Percentiles rank a stretch among this genome's conserved stretches.
These are phyloP conservation scores for Hypomecis atomaria DNA, from an alignment of 2,888 invertebrate genomes.

Conservation along the genomic window DNA sequence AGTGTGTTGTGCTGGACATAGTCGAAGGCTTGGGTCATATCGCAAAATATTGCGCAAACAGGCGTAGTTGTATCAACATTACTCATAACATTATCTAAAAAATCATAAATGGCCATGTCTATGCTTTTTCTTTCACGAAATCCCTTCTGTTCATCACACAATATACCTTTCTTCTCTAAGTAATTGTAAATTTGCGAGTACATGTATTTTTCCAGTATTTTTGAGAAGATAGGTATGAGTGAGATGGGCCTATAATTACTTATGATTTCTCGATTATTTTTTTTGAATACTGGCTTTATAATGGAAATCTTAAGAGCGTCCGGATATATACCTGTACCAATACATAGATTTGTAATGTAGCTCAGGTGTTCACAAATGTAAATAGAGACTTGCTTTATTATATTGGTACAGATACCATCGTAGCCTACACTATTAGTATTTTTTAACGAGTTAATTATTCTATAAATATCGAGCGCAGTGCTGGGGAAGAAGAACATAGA, in stretches of 20 bases:
- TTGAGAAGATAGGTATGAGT: not conserved
- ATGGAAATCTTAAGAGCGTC: not conserved
- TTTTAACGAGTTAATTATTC: slow-evolving; percentile 4
- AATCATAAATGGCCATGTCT: slow-evolving; percentile 6
- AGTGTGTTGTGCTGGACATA: not conserved
- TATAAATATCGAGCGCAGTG: not conserved
- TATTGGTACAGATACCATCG: not conserved
- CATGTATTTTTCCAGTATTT: not conserved
- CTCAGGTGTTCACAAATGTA: not conserved
- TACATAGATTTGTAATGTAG: not conserved
- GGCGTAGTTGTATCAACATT: not conserved
- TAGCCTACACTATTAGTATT: slow-evolving; percentile 3
- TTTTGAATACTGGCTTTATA: not conserved
- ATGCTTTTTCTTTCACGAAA: slow-evolving; percentile 11
- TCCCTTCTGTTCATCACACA: slow-evolving; percentile 9
- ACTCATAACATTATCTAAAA: not conserved
- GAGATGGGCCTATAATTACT: not conserved
- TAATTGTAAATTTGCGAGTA: not conserved
- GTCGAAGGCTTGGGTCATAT: slow-evolving; percentile 1
- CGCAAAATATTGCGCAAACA: slow-evolving; percentile 3
- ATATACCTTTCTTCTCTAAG: not conserved
- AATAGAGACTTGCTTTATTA: not conserved
- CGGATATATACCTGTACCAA: too few relatives aligned
- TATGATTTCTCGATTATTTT: not conserved
- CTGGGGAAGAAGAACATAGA: not conserved